phyloP scores from a whole-genome alignment of 2,113 vertebrate genomes.

The Emydura subglobosa region DNA sequence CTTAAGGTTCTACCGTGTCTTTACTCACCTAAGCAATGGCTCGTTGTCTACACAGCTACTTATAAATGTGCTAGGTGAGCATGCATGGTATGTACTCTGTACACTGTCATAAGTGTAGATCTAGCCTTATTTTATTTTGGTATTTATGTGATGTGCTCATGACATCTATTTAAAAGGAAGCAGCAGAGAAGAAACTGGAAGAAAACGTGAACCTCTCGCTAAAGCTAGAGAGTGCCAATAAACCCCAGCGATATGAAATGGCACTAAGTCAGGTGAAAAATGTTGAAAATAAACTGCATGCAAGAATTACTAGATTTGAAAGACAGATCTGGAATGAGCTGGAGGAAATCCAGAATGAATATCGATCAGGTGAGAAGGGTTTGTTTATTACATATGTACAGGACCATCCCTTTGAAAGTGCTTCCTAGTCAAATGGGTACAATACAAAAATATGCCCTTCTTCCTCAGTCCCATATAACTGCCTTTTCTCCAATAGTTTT shows the following conservation, averaged over 20 bases:
- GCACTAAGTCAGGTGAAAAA: constrained; percentile 71
- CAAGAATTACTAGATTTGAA: constrained; percentile 80
- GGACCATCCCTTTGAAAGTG: not conserved
- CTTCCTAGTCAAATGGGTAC: not conserved
- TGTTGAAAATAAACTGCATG: constrained; percentile 75
- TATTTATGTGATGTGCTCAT: not conserved
- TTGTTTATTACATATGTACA: not conserved
- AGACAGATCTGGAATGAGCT: constrained; percentile 80
- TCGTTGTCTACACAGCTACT: not conserved
- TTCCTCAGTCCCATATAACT: accelerated
- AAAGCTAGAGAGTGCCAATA: constrained; percentile 74
- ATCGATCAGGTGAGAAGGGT: constrained; percentile 81
- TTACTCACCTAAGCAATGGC: not conserved
- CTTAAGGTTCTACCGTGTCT: not conserved
- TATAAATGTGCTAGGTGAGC: too few relatives aligned
- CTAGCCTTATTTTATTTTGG: not conserved
- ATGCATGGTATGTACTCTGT: not conserved
- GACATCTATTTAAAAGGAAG: constrained; percentile 71
- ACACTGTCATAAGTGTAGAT: not conserved
- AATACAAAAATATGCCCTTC: not conserved
- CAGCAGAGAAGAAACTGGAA: constrained; percentile 72
- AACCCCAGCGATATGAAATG: constrained; percentile 52
- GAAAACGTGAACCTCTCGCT: constrained; percentile 73
- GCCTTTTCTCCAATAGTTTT: not conserved
- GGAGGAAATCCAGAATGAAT: constrained; percentile 84